Base-by-base conservation (phyloP, 1,140 invertebrate species). In the Drepana arcuata region DNA sequence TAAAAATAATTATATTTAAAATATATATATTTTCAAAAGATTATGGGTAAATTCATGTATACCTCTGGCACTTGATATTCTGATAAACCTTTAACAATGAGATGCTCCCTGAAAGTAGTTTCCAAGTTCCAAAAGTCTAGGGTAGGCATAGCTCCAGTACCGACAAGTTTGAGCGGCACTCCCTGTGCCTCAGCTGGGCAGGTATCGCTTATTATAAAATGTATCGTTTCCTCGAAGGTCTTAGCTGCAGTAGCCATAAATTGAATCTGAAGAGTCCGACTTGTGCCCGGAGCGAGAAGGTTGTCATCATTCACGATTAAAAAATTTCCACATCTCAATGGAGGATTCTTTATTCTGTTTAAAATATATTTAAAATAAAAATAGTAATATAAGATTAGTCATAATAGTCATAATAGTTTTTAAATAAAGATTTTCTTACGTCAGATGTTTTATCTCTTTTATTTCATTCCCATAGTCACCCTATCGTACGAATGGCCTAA, bases 111-210 rank as follows among this genome's bases (percentile, higher is more conserved):
- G 42, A 82, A 82, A 2, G 78, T 82, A 1, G 59, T 71, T 34
- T 82, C 74, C 25, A 78, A 44, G 41, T 82, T 82, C 78, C 78
- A 82, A 36, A 82, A 65, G 34, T 82, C 78, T 29, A 82, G 44
- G 14, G 61, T 65, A 1, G 78, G 78, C 57, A 82, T 68, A 6
- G 78, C 73, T 29, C 78, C 78, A 15, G 69, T 78, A 1, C 78
- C 78, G 4, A 77, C 70, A 14, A 82, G 51, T 37, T 46, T 78
- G 0, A 80, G 53, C 1, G 74, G 78, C n/a, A 82, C 78, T 1
- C 78, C 78, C 23, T 64, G 41, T n/a, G 71, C 70, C 47, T 82
- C 75, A 3, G 75, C 69, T 3, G 78, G 78, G 31, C 74, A 78
- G 11, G 74, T 78, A 34, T 82, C 78, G 21, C 71, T 80, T 24